phyloP scores from a whole-genome alignment of 2,888 invertebrate genomes.

The Elaeidobius kamerunicus region DNA sequence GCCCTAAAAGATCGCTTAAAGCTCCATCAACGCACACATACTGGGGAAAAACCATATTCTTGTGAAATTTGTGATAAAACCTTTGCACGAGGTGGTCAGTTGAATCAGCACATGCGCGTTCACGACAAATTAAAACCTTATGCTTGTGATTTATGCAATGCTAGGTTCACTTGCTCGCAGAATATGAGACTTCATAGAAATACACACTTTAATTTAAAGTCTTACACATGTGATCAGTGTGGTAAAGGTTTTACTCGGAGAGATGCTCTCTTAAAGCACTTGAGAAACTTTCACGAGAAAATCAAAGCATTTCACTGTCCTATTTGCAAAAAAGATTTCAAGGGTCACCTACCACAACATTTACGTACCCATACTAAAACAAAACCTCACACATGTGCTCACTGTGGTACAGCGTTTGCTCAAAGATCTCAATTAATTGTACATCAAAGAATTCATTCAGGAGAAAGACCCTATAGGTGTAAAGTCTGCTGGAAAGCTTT shows the following conservation, averaged over 20 bases:
- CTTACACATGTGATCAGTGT: conserved; percentile 77
- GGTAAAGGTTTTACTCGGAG: conserved; percentile 73
- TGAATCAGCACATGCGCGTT: conserved; percentile 69
- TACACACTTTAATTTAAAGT: conserved; percentile 70
- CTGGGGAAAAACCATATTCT: conserved; percentile 65
- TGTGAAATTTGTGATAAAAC: conserved; percentile 62
- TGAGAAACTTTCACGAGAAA: conserved; percentile 72
- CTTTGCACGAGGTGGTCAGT: conserved; percentile 72
- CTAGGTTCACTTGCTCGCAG: conserved; percentile 65
- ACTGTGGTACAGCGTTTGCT: conserved; percentile 76
- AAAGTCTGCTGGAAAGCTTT: conserved; percentile 77
- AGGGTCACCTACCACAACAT: conserved; percentile 79
- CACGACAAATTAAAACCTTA: conserved; percentile 73
- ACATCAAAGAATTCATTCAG: conserved; percentile 80
- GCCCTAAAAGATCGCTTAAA: conserved; percentile 71
- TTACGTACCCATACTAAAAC: conserved; percentile 76
- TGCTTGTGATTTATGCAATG: conserved; percentile 67
- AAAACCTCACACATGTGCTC: conserved; percentile 73
- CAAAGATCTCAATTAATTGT: conserved; percentile 83
- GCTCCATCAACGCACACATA: conserved; percentile 70
- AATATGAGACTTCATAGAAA: conserved; percentile 63
- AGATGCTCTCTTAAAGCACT: conserved; percentile 72
- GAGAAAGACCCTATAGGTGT: conserved; percentile 79
- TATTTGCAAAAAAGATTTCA: conserved; percentile 76
- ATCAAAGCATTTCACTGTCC: conserved; percentile 73